Conservation (phyloP, 2,797 vertebrate genomes). For the Pseudochirops corinnae region DNA sequence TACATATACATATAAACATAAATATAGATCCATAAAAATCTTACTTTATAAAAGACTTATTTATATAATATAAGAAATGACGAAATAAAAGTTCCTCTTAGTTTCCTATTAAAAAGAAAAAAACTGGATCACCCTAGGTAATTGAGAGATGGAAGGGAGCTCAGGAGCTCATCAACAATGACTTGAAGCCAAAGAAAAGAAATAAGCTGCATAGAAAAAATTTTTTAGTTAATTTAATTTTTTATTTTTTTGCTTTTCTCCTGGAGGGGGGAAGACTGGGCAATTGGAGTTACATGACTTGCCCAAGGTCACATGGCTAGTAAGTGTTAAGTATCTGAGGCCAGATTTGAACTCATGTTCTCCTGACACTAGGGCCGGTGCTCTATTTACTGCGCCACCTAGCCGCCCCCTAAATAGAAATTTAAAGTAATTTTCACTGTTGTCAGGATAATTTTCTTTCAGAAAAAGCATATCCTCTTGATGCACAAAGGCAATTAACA, state of each 20-base stretch:
- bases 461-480: constrained; percentile 36
- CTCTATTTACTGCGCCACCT: too few relatives aligned
- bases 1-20: not conserved
- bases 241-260: too few relatives aligned
- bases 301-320: too few relatives aligned
- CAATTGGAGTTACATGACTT: too few relatives aligned
- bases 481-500: not conserved
- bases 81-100: constrained; percentile 55
- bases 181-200: constrained; percentile 22
- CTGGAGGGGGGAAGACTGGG: too few relatives aligned
- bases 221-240: not conserved
- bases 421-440: constrained; percentile 59
- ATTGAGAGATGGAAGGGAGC: not conserved
- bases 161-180: not conserved
- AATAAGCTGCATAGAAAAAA: constrained; percentile 49
- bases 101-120: not conserved
- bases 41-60: constrained; percentile 46
- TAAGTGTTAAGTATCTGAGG: too few relatives aligned
- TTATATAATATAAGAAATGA: constrained; percentile 40
- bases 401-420: not conserved
- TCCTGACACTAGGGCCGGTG: too few relatives aligned
- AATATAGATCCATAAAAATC: constrained; percentile 2
- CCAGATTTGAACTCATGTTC: too few relatives aligned
- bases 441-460: constrained; percentile 37
- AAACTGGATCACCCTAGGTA: not conserved